phyloP scores from a whole-genome alignment of 2,888 invertebrate genomes.

The Apoderus coryli region DNA sequence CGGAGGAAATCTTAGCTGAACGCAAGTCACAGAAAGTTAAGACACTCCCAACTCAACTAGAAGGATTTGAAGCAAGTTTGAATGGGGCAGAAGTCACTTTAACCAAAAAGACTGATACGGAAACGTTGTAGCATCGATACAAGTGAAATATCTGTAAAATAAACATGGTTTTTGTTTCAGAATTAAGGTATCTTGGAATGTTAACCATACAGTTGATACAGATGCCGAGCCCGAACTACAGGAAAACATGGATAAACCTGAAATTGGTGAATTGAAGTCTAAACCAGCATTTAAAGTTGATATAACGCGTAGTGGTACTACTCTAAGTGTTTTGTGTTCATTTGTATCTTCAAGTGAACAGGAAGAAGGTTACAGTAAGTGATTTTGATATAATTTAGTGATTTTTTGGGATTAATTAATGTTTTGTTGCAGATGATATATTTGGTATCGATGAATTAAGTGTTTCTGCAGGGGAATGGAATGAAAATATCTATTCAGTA shows the following conservation, averaged over 20 bases:
- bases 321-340: constrained; percentile 73
- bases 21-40: constrained; percentile 67
- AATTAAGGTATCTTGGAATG: constrained; percentile 70
- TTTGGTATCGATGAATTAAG: constrained; percentile 91
- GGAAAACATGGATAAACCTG: constrained; percentile 49
- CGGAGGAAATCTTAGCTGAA: constrained; percentile 87
- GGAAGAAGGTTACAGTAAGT: constrained; percentile 59
- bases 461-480: constrained; percentile 75
- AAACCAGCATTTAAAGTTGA: constrained; percentile 87
- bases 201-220: constrained; percentile 88
- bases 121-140: too few species aligned
- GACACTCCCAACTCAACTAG: constrained; percentile 57
- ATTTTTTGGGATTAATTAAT: constrained; percentile 10
- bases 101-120: constrained; percentile 53
- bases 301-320: constrained; percentile 59
- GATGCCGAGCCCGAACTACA: constrained; percentile 55
- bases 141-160: too few species aligned
- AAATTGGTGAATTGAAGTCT: constrained; percentile 73
- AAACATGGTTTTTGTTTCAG: constrained; percentile 38
- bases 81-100: constrained; percentile 78
- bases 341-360: constrained; percentile 48
- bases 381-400: background rate
- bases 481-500: constrained; percentile 76
- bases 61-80: constrained; percentile 66
- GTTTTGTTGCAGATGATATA: constrained; percentile 54